Conservation (phyloP, 2,888 invertebrate species). For the Pollenia labialis region DNA sequence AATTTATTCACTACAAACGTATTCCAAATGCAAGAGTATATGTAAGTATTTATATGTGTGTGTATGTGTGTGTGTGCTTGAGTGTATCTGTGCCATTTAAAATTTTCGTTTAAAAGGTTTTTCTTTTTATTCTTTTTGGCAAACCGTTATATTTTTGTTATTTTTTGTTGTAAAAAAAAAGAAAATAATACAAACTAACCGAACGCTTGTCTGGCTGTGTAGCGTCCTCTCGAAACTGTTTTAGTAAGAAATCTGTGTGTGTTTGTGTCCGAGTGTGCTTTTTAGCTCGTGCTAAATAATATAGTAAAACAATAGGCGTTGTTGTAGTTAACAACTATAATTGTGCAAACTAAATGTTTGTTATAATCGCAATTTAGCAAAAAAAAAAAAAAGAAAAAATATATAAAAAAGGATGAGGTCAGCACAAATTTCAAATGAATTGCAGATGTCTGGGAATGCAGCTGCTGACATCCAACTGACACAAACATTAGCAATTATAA, state of each 20-base stretch:
- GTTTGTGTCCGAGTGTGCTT: conserved; percentile 20
- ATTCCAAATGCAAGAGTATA: neutral
- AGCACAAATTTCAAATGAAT: conserved; percentile 63
- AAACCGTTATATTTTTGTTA: conserved; percentile 59
- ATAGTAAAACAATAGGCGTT: conserved; percentile 62
- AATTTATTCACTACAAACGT: conserved; percentile 19
- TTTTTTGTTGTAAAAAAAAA: conserved; percentile 39
- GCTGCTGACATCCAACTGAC: conserved; percentile 43
- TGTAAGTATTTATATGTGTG: neutral
- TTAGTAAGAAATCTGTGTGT: neutral
- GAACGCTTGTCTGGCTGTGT: conserved; percentile 13
- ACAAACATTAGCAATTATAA: neutral
- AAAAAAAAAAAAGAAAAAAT: neutral
- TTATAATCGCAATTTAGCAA: conserved; percentile 56
- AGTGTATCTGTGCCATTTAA: conserved; percentile 26
- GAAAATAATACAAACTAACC: conserved; percentile 28
- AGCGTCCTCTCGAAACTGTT: conserved; percentile 14
- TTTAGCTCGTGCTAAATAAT: conserved; percentile 68
- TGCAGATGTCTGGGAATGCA: conserved; percentile 64
- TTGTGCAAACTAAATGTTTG: conserved; percentile 46
- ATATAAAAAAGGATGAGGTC: conserved; percentile 53
- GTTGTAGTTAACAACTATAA: conserved; percentile 47
- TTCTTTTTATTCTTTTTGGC: conserved; percentile 53
- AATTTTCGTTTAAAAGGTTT: conserved; percentile 28
- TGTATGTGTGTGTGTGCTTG: conserved; percentile 2